phyloP scores from a whole-genome alignment of 2,797 vertebrate genomes.

The Siniperca obscura region DNA sequence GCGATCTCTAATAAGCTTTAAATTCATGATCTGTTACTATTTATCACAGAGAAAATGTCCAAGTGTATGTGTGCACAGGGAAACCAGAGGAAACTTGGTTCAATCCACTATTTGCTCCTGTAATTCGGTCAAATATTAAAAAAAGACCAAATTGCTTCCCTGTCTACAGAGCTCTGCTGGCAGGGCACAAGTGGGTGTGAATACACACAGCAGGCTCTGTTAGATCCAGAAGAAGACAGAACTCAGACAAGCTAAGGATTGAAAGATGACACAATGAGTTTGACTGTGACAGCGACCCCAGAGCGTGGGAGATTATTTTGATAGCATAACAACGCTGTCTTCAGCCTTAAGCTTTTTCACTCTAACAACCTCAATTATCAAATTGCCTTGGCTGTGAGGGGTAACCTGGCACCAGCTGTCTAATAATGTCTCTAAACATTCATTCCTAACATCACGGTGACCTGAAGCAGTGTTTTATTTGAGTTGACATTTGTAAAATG shows the following conservation, averaged over 20 bases:
- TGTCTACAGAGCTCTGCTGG: conserved; percentile 69
- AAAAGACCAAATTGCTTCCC: conserved; percentile 78
- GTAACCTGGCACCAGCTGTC: conserved; percentile 76
- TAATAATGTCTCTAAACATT: conserved; percentile 78
- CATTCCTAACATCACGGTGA: conserved; percentile 52
- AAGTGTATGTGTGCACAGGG: conserved; percentile 58
- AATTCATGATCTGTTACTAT: conserved; percentile 75
- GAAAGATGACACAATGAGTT: conserved; percentile 81
- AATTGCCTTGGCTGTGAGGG: conserved; percentile 81
- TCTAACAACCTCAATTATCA: conserved; percentile 85
- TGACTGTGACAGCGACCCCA: conserved; percentile 79
- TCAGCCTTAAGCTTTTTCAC: conserved; percentile 74
- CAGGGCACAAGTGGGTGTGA: conserved; percentile 58
- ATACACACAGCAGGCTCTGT: conserved; percentile 77
- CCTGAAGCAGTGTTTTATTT: conserved; percentile 61
- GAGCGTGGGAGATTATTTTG: conserved; percentile 77
- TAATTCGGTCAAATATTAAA: conserved; percentile 83
- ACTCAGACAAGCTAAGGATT: conserved; percentile 71
- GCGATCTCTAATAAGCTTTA: conserved; percentile 69
- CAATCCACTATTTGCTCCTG: conserved; percentile 80
- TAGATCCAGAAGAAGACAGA: conserved; percentile 62
- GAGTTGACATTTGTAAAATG: conserved; percentile 63
- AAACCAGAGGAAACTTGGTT: conserved; percentile 78
- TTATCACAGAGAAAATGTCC: conserved; percentile 70
- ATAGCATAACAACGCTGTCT: conserved; percentile 72